These are phyloP conservation scores for Noctuana brunneofusca DNA, from an alignment of 2,888 invertebrate species.

Conservation along the genomic window DNA sequence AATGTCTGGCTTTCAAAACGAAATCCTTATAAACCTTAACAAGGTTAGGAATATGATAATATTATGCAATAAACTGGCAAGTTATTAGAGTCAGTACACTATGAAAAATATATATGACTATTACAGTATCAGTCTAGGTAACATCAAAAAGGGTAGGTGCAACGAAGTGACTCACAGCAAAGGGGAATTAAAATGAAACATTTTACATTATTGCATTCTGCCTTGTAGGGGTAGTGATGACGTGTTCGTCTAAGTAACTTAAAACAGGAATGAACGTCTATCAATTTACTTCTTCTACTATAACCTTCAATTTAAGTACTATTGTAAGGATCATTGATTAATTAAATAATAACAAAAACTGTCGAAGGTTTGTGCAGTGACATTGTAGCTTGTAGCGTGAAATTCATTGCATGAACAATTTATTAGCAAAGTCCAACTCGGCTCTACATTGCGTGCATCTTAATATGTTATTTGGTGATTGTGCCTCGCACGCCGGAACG, in stretches of 20 bases:
- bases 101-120: no score
- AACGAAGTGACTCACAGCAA: no score
- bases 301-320: conserved; percentile 27
- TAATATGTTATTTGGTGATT: no score
- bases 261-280: neutral
- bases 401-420: conserved; percentile 9
- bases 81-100: no score
- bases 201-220: neutral
- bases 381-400: conserved; percentile 23
- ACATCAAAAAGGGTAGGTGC: no score
- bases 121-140: no score
- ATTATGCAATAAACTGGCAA: no score
- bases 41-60: neutral
- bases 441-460: neutral
- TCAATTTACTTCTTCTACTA: neutral
- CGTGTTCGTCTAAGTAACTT: neutral
- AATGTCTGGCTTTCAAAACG: neutral
- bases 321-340: conserved; percentile 15
- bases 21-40: neutral
- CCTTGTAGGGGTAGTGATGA: no score
- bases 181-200: no score
- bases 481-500: no score
- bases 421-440: neutral
- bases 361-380: conserved; percentile 25
- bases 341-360: conserved; percentile 31